Evolutionary conservation across 2,113 vertebrate species (phyloP), one percentile per base, ranked within the genome.

Genomic region (Lepus timidus): DNA sequence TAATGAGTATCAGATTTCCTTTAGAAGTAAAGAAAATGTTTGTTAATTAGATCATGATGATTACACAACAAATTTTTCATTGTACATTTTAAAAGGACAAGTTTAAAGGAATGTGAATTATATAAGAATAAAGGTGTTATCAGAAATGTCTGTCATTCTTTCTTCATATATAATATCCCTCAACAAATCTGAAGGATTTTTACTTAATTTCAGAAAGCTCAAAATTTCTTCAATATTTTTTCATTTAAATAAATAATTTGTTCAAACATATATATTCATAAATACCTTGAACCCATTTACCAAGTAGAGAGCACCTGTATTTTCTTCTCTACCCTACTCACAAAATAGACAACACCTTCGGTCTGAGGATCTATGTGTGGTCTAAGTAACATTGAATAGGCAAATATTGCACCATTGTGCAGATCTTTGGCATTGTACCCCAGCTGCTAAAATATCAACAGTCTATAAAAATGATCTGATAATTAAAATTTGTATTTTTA

Each of bases 401-500:
- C 11, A 76, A 88, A 51, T 85, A 68, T 74, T 6, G 70, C 6
- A 52, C 3, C 9, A 22, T 65, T 4, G 4, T 64, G 10, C 67
- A 82, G 12, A 78, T 52, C 67, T 81, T 83, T 96, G 31, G 65
- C 51, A 39, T 73, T 95, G 14, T 84, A 4, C 85, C 33, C 19
- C 52, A 89, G 5, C 61, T 82, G 10, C 64, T 94, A 51, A 92
- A 78, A 81, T 82, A 29, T 16, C 67, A 85, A 36, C 11, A 74
- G 36, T 85, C 27, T 58, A 31, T 65, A 93, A 84, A 78, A 73
- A 68, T 64, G 29, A 78, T 31, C 27, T 87, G 16, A 33, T 71
- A 55, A 85, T 13, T 78, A 73, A 39, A 36, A 27, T 70, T 88
- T 96, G 9, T 91, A 71, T 75, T 86, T 93, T 86, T 44, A 75